Conservation (phyloP, 2,888 invertebrate genomes). For the Terebella lapidaria region DNA sequence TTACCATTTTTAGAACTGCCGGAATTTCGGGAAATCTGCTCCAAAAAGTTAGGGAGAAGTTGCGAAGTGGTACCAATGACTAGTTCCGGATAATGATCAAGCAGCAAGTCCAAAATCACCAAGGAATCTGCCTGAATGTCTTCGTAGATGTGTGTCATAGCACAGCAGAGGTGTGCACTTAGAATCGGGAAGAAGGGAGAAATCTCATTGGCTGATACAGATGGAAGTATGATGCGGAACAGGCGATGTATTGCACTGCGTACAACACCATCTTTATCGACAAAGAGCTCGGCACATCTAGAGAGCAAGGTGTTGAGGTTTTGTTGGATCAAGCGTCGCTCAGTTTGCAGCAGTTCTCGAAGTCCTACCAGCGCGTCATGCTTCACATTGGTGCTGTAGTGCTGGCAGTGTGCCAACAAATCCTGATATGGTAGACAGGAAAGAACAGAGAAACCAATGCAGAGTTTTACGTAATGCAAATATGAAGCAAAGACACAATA, state of each 20-base stretch:
- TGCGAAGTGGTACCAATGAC: conserved; percentile 66
- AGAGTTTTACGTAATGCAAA: background rate
- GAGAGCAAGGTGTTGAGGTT: conserved; percentile 68
- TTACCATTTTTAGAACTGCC: background rate
- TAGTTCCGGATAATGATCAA: conserved; percentile 64
- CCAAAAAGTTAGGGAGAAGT: conserved; percentile 74
- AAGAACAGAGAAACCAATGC: background rate
- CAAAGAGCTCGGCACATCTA: conserved; percentile 64
- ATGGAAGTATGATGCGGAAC: conserved; percentile 41
- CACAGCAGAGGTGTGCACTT: conserved; percentile 75
- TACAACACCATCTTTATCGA: conserved; percentile 66
- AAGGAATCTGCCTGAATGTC: conserved; percentile 74
- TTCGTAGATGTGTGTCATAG: conserved; percentile 82
- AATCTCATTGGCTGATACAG: conserved; percentile 27
- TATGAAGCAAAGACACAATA: too few relatives aligned
- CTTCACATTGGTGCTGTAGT: conserved; percentile 69
- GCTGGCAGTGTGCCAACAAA: conserved; percentile 66
- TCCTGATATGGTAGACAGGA: conserved; percentile 56
- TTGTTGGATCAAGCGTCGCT: conserved; percentile 57
- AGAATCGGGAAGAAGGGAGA: conserved; percentile 72
- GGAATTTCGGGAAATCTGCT: conserved; percentile 67
- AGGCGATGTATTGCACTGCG: conserved; percentile 57
- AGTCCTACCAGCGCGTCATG: conserved; percentile 61
- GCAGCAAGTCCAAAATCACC: conserved; percentile 70
- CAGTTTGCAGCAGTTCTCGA: conserved; percentile 57